These are phyloP conservation scores for Limenitis camilla DNA, from an alignment of 2,888 invertebrate genomes.

Conservation along the genomic window DNA sequence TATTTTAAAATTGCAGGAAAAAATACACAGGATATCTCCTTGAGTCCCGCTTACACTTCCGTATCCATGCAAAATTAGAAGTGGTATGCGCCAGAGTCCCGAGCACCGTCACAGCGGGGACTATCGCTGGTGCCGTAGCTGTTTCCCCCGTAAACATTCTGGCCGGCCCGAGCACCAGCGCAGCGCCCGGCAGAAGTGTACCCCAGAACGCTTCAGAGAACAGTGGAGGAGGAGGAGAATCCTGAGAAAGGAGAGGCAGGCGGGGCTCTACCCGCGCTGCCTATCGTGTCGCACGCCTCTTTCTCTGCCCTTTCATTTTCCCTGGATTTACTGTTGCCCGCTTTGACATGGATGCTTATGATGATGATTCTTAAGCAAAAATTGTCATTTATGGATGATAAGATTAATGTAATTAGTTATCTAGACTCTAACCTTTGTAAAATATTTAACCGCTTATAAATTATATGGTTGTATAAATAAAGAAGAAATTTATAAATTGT, in stretches of 20 bases:
- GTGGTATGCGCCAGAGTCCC: constrained; percentile 29
- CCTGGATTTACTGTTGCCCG: constrained; percentile 6
- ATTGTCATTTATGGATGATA: no score
- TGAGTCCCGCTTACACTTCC: constrained; percentile 92
- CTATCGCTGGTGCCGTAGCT: constrained; percentile 1
- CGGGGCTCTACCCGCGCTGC: constrained; percentile 5
- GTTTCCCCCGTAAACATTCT: constrained; percentile 2
- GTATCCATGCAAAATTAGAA: constrained; percentile 84
- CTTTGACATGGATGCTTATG: background rate
- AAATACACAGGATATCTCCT: constrained; percentile 90
- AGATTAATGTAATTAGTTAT: no score
- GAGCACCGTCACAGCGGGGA: background rate
- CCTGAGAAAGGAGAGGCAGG: constrained; percentile 5
- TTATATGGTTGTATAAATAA: no score
- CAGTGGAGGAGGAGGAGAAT: background rate
- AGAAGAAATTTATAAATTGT: no score
- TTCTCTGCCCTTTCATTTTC: constrained; percentile 15
- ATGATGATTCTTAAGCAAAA: no score
- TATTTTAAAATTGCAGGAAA: constrained; percentile 73
- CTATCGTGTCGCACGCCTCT: constrained; percentile 5
- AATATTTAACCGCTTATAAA: no score
- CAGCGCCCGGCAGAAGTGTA: background rate
- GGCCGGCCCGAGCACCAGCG: background rate
- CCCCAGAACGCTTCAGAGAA: background rate
- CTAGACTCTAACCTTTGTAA: no score